phyloP scores from a whole-genome alignment of 2,888 invertebrate genomes.

The Cryptocephalus primarius region DNA sequence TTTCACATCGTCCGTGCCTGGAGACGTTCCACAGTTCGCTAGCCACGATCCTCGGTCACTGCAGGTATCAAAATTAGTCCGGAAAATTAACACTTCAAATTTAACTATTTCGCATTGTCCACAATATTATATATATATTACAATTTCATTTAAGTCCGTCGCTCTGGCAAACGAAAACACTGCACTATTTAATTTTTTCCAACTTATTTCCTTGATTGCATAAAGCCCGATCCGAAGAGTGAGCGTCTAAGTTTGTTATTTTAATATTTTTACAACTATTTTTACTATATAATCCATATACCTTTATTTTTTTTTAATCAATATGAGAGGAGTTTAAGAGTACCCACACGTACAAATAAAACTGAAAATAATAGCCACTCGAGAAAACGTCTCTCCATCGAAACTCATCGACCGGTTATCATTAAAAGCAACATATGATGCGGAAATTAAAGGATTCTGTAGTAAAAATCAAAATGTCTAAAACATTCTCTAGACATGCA shows the following conservation, averaged over 20 bases:
- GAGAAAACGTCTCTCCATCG: slow-evolving; percentile 4
- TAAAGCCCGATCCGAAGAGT: slow-evolving; percentile 36
- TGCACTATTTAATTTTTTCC: slow-evolving; percentile 26
- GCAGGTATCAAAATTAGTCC: slow-evolving; percentile 22
- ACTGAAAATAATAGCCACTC: slow-evolving; percentile 18
- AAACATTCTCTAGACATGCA: slow-evolving; percentile 2
- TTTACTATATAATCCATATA: slow-evolving; percentile 35
- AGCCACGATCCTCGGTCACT: slow-evolving; percentile 15
- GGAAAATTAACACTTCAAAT: slow-evolving; percentile 29
- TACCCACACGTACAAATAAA: slow-evolving; percentile 32
- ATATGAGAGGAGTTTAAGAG: slow-evolving; percentile 16
- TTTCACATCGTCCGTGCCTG: slow-evolving; percentile 9
- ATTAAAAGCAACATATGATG: slow-evolving; percentile 1
- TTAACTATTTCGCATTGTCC: slow-evolving; percentile 22
- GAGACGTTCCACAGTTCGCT: slow-evolving; percentile 15
- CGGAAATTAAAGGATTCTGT: not conserved
- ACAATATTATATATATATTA: slow-evolving; percentile 19
- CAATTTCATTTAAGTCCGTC: slow-evolving; percentile 30
- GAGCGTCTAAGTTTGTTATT: slow-evolving; percentile 31
- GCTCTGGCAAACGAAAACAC: slow-evolving; percentile 33
- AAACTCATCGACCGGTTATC: slow-evolving; percentile 5
- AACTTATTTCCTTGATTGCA: slow-evolving; percentile 19
- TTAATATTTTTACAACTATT: slow-evolving; percentile 30
- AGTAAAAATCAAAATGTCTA: slow-evolving; percentile 1
- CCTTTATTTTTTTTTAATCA: slow-evolving; percentile 25